Evolutionary conservation across 2,113 vertebrate genomes (phyloP), one percentile per base, ranked within the genome.

Genomic region (Chlorocebus sabaeus): DNA sequence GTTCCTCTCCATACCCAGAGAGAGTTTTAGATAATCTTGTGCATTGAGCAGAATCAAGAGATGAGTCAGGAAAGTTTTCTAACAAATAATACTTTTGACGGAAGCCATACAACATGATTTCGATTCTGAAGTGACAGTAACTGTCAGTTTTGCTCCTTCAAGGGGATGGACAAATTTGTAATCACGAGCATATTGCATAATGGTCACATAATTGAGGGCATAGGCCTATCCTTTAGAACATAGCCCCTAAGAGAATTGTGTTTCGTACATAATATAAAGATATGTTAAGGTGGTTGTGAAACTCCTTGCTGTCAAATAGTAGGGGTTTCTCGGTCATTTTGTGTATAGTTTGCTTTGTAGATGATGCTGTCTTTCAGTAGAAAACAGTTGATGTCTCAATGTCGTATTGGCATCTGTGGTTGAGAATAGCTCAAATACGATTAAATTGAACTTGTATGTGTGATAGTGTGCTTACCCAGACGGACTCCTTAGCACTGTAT

Each of bases 191-290:
- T 73, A 86, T 96, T 97, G 80, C 83, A 30, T 72, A 93, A 97
- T 86, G 64, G 92, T 94, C 83, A 98, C 92, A 76, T 92, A 93
- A 75, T 50, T 83, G 82, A 97, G 97, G 89, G 75, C 84, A 83
- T 90, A n/a, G 95, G 43, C 93, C 84, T 93, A 72, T 64, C 17
- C 61, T 90, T 93, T 92, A 95, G 94, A 96, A 97, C 95, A 96
- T 27, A 96, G 92, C 86, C 43, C 95, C 84, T 50, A 32, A 75
- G 93, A 96, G 90, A 90, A 79, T 70, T 84, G 68, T 83, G 86
- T 89, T 95, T 12, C 72, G 82, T 70, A 92, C 43, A 52, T 84
- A 86, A 93, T 79, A 8, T 87, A 94, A 95, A 95, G 93, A 50
- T 93, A 67, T 59, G 50, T 94, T 93, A 87, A 93, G 70, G 40